These are phyloP conservation scores for Darevskia nairensis DNA, from an alignment of 2,797 vertebrate genomes.

Conservation along the genomic window DNA sequence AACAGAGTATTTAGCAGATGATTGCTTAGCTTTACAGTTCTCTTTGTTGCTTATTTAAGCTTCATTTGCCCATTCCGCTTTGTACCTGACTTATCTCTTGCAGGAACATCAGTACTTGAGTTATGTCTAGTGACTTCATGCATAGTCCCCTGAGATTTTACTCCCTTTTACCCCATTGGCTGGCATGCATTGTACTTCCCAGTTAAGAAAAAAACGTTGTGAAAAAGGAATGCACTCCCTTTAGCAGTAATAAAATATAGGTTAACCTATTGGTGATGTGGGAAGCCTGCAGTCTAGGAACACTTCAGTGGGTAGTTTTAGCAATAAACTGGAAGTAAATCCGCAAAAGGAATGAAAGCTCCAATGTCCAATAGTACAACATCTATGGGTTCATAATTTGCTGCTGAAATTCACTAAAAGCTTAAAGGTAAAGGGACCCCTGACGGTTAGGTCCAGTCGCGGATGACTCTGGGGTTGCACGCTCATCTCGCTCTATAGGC, in stretches of 20 bases:
- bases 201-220: not conserved
- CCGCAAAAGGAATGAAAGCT: not conserved
- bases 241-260: not conserved
- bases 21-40: slow-evolving; percentile 31
- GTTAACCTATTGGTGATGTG: not conserved
- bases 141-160: not conserved
- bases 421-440: no score
- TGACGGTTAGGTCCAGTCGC: no score
- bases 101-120: not conserved
- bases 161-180: not conserved
- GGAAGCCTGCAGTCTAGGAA: not conserved
- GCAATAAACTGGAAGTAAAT: not conserved
- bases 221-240: not conserved
- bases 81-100: not conserved
- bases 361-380: not conserved
- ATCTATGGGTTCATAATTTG: not conserved
- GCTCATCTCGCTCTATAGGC: no score
- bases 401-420: not conserved
- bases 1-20: slow-evolving; percentile 39
- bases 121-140: not conserved
- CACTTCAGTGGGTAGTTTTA: not conserved
- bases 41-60: slow-evolving; percentile 20
- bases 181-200: not conserved
- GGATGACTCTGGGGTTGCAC: no score
- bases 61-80: not conserved